Conservation (phyloP, 1,140 invertebrate genomes). For the Eumaeus atala region DNA sequence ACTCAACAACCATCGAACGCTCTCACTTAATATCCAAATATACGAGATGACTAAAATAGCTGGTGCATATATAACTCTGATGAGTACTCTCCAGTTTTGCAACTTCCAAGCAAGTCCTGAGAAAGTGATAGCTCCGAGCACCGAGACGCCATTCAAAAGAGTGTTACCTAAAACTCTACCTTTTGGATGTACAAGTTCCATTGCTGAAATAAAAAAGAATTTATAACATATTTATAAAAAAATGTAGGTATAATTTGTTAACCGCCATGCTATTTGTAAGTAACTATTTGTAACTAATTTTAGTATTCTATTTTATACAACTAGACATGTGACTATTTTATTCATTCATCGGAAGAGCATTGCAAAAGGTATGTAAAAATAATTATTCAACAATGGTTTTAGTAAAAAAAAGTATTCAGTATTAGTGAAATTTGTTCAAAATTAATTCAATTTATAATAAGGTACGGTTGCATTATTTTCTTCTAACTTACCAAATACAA, state of each 20-base stretch:
- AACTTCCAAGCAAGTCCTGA: conserved; percentile 80
- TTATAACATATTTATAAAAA: too few relatives aligned
- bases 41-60: conserved; percentile 79
- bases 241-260: too few relatives aligned
- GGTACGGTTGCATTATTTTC: too few relatives aligned
- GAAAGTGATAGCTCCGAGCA: conserved; percentile 80
- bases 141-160: conserved; percentile 81
- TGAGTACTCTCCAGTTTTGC: conserved; percentile 80
- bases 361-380: too few relatives aligned
- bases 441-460: too few relatives aligned
- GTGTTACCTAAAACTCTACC: conserved; percentile 83
- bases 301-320: too few relatives aligned
- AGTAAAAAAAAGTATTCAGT: too few relatives aligned
- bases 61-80: conserved; percentile 79
- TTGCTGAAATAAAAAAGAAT: conserved; percentile 28
- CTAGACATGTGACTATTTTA: not conserved
- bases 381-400: too few relatives aligned
- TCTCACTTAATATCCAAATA: conserved; percentile 80
- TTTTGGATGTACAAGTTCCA: conserved; percentile 84
- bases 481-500: conserved; percentile 70
- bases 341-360: not conserved
- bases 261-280: too few relatives aligned
- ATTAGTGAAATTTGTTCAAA: too few relatives aligned
- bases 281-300: too few relatives aligned
- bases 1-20: conserved; percentile 84